Evolutionary conservation across 2,113 vertebrate species (phyloP).

Genomic region (Sturnira hondurensis): DNA sequence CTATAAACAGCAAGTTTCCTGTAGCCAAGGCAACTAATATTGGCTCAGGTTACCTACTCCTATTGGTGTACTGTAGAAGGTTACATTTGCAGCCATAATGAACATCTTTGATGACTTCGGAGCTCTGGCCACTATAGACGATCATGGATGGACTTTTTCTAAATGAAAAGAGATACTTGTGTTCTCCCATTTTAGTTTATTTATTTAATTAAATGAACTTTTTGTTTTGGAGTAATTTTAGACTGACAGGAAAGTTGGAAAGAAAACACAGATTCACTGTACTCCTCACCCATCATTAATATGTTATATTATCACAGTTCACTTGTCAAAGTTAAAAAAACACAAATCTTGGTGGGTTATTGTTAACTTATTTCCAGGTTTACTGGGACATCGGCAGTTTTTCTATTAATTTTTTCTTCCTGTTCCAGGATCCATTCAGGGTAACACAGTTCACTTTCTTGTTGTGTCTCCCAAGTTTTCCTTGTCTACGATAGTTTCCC

Average conservation of each 20-base stretch:
- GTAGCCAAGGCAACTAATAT: constrained; percentile 12
- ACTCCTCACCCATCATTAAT: background rate
- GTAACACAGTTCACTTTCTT: background rate
- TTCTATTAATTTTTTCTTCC: background rate
- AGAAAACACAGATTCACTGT: background rate
- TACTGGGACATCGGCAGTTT: background rate
- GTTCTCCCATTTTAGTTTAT: background rate
- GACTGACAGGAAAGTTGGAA: background rate
- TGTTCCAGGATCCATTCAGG: background rate
- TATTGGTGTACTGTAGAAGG: background rate
- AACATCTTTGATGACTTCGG: background rate
- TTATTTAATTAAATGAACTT: background rate
- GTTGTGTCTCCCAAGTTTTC: background rate
- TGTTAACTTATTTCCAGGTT: background rate
- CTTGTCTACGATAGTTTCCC: background rate
- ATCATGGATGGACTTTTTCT: background rate
- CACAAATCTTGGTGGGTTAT: background rate
- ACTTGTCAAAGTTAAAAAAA: background rate
- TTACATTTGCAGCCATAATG: background rate
- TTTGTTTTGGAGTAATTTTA: constrained; percentile 30
- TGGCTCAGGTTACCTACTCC: background rate
- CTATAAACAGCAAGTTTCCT: background rate
- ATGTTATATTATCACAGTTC: too few relatives aligned
- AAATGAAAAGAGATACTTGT: background rate
- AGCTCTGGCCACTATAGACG: background rate